Evolutionary conservation across 1,140 invertebrate species (phyloP).

Genomic region (Brevipalpus yothersi): DNA sequence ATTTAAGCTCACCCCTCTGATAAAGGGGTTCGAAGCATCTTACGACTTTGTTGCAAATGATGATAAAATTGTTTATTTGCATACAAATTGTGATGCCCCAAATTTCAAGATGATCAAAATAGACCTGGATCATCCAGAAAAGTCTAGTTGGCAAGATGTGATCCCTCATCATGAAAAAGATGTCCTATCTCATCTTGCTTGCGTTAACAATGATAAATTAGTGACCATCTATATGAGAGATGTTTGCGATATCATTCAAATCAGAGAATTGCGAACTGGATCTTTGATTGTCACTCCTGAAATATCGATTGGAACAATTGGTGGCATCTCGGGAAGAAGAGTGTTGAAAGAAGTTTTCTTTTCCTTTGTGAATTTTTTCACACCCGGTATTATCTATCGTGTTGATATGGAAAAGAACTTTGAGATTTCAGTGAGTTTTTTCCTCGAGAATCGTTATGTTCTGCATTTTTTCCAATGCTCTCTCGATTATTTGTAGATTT

Average conservation of each 20-base stretch:
- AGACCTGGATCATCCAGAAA: conserved; percentile 31
- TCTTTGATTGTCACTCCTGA: conserved; percentile 40
- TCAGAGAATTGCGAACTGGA: conserved; percentile 49
- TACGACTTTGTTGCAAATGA: conserved; percentile 87
- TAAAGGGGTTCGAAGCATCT: conserved; percentile 75
- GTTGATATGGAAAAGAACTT: conserved; percentile 20
- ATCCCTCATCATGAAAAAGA: conserved; percentile 59
- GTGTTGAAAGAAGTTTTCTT: conserved; percentile 76
- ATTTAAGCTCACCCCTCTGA: conserved; percentile 41
- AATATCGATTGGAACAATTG: conserved; percentile 45
- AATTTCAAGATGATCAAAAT: conserved; percentile 70
- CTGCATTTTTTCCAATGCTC: not conserved
- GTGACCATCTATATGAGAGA: conserved; percentile 73
- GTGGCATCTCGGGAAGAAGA: conserved; percentile 55
- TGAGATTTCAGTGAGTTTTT: not conserved
- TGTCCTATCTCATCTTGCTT: conserved; percentile 55
- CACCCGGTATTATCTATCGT: conserved; percentile 65
- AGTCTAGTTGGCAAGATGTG: conserved; percentile 47
- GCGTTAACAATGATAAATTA: conserved; percentile 63
- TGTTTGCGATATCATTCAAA: conserved; percentile 61
- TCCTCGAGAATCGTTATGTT: not conserved
- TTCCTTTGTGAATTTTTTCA: conserved; percentile 75
- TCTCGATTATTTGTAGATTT: not conserved
- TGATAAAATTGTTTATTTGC: conserved; percentile 53
- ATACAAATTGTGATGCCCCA: conserved; percentile 77